Percentiles rank a stretch among this genome's conserved stretches.
Conservation (phyloP, 2,797 vertebrate genomes). For the Vespertilio murinus region DNA sequence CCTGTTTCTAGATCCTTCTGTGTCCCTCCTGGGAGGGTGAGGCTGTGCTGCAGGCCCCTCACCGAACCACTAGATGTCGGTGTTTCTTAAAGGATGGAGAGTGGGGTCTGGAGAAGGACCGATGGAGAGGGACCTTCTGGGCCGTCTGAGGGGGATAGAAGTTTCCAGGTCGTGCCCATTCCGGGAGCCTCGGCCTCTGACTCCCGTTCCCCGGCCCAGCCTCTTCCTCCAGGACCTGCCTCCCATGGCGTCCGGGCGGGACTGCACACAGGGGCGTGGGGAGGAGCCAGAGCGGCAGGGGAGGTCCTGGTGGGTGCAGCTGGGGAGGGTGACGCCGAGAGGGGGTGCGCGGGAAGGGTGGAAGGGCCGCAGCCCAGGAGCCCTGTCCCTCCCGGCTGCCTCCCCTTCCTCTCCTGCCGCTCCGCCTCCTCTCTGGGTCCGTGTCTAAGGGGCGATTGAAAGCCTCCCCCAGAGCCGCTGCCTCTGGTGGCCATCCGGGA, state of each 20-base stretch:
- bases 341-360: neutral
- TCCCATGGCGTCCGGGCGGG: neutral
- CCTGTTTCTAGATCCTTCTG: neutral
- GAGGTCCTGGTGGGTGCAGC: neutral
- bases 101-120: neutral
- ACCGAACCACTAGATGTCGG: conserved; percentile 65
- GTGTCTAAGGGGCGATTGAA: neutral
- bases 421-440: rapidly evolving
- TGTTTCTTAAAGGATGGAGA: conserved; percentile 70
- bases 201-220: neutral
- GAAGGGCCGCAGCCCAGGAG: neutral
- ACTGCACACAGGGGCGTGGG: neutral
- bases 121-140: neutral
- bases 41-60: neutral
- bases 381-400: neutral
- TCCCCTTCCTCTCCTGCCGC: neutral
- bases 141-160: neutral
- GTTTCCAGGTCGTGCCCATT: neutral
- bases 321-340: neutral
- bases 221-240: neutral
- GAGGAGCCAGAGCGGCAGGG: rapidly evolving
- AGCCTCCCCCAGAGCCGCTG: neutral
- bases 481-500: neutral
- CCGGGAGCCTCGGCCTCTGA: neutral
- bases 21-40: neutral